These are phyloP conservation scores for Anthophora plumipes DNA, from an alignment of 2,888 invertebrate species.

Conservation along the genomic window DNA sequence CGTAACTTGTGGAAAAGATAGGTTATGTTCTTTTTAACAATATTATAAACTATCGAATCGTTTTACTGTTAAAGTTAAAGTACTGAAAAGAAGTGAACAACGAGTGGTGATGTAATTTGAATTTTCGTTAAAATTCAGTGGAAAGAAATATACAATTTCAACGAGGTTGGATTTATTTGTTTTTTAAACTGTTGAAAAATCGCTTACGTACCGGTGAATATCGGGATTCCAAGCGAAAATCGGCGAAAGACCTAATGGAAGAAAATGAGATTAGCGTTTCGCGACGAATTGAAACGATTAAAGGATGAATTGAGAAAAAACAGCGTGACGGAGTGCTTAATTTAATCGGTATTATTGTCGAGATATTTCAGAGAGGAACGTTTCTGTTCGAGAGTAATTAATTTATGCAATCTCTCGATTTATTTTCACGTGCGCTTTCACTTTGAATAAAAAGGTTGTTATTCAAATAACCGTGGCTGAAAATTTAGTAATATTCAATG, in stretches of 20 bases:
- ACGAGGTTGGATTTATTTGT: neutral
- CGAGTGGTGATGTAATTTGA: too few relatives aligned
- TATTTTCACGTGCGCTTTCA: too few relatives aligned
- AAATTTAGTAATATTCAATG: too few relatives aligned
- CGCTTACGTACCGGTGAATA: constrained; percentile 47
- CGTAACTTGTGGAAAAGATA: constrained; percentile 54
- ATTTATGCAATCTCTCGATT: too few relatives aligned
- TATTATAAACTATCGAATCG: too few relatives aligned
- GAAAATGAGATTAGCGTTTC: neutral
- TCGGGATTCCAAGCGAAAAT: constrained; percentile 46
- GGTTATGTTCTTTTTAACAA: neutral
- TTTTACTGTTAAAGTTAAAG: too few relatives aligned
- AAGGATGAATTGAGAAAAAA: neutral
- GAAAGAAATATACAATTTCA: neutral
- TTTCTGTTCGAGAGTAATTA: too few relatives aligned
- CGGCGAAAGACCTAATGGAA: constrained; percentile 35
- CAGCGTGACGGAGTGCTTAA: neutral
- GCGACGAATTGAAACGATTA: neutral
- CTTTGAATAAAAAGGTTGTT: too few relatives aligned
- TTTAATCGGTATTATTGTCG: neutral
- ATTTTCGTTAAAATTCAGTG: too few relatives aligned
- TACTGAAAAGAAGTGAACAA: too few relatives aligned
- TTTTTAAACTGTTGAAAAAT: neutral
- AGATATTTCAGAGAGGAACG: neutral
- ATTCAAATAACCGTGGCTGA: too few relatives aligned